A percentile compares a stretch with the other conserved stretches of the same genome.
phyloP scores from a whole-genome alignment of 1,140 invertebrate species.

The Eufriesea mexicana region DNA sequence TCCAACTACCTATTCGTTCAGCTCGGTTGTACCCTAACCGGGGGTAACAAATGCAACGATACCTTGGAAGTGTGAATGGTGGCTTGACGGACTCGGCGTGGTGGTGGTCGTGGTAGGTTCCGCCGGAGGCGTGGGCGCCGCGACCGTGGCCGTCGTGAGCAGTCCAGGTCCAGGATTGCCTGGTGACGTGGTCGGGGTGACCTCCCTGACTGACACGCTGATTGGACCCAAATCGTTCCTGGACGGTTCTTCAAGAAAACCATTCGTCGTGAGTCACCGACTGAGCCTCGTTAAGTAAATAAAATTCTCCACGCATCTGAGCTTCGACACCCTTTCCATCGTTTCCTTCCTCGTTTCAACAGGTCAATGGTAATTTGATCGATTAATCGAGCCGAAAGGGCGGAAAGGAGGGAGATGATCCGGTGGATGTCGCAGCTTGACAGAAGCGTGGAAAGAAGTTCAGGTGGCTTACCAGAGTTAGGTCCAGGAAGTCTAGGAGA shows the following conservation, averaged over 20 bases:
- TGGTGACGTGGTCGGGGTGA: slow-evolving; percentile 74
- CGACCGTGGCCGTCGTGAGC: slow-evolving; percentile 77
- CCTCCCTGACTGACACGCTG: slow-evolving; percentile 78
- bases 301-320: no score
- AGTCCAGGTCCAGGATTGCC: slow-evolving; percentile 77
- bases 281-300: no score
- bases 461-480: slow-evolving; percentile 68
- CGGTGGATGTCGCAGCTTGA: background rate
- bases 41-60: background rate
- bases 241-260: slow-evolving; percentile 73
- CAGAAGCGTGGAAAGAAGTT: background rate
- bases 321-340: no score
- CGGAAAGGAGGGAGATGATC: no score
- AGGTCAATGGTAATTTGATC: no score
- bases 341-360: no score
- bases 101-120: slow-evolving; percentile 73
- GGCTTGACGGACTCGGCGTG: slow-evolving; percentile 74
- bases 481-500: slow-evolving; percentile 76
- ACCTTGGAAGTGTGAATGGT: slow-evolving; percentile 81
- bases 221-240: slow-evolving; percentile 78
- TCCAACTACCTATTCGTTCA: no score
- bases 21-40: no score
- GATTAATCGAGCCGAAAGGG: no score
- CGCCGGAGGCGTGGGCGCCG: slow-evolving; percentile 75
- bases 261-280: background rate